Evolutionary conservation across 1,140 invertebrate genomes (phyloP), one percentile per base, ranked within the genome.

Genomic region (Pentalonia nigronervosa): DNA sequence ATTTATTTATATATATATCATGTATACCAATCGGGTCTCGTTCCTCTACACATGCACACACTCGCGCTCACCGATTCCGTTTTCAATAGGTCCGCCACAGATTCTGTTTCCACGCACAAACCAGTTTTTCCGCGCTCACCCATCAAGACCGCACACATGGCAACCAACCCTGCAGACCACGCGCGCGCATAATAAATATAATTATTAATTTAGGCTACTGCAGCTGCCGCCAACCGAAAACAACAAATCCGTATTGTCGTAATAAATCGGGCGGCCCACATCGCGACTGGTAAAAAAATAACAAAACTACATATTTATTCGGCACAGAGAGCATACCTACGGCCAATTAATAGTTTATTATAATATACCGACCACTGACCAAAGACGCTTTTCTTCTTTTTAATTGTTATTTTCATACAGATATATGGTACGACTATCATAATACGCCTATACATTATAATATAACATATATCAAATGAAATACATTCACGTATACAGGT

Each of bases 131-230:
- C 86, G 86, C 86, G 47, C 86, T 50, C 50, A 23, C 34, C n/a
- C 20, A 48, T 36, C 30, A 21, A 89, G 88, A 89, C 88, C 88
- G 88, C 88, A 89, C 88, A 56, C 88, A 89, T 48, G 48, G 88
- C 88, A 89, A 41, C n/a, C n/a, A 89, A 53, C 88, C 88, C 88
- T 89, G 88, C 88, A 50, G 88, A 89, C 48, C 87, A 34, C 17
- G 6, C 11, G 41, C 30, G 8, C 88, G 23, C 34, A 89, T 87
- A 87, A 89, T 53, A 53, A 89, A 41, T 53, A 88, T 56, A 53
- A 53, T 89, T 89, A 89, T 89, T 53, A 56, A 56, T 89, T 53
- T 53, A 36, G 87, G 41, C 36, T 48, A 3, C 41, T 48, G 11
- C 41, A 25, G 30, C 45, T 14, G 86, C 45, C 30, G 30, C 17